Percentiles rank a stretch among this genome's conserved stretches.
Conservation (phyloP, 2,888 invertebrate genomes). For the Scaptomyza flava region DNA sequence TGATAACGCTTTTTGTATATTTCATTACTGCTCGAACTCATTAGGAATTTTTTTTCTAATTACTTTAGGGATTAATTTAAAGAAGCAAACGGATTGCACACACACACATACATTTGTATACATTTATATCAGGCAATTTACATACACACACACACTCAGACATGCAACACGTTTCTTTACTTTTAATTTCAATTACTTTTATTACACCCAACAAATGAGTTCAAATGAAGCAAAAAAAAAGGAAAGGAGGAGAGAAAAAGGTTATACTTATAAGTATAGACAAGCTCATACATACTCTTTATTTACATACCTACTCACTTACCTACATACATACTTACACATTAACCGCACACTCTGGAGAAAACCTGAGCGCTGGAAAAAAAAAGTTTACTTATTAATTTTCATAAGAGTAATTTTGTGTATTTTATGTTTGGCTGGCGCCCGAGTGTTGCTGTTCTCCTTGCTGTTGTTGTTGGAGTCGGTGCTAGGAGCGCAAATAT, state of each 20-base stretch:
- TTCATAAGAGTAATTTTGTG: constrained; percentile 83
- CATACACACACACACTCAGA: constrained; percentile 39
- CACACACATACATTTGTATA: constrained; percentile 44
- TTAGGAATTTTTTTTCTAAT: constrained; percentile 72
- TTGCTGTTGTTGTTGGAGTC: constrained; percentile 13
- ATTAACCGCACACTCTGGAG: constrained; percentile 33
- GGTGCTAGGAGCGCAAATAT: constrained; percentile 30
- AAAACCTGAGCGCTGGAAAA: constrained; percentile 50
- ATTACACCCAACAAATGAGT: constrained; percentile 66
- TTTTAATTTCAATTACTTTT: constrained; percentile 82
- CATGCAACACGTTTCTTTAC: constrained; percentile 79
- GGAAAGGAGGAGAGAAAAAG: constrained; percentile 8
- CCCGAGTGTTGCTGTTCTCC: constrained; percentile 10
- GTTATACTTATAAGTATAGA: constrained; percentile 9
- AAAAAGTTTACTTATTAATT: constrained; percentile 82
- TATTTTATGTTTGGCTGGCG: constrained; percentile 70
- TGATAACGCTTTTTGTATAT: constrained; percentile 1
- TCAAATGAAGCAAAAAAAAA: constrained; percentile 70
- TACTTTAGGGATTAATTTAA: constrained; percentile 81
- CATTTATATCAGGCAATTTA: constrained; percentile 42
- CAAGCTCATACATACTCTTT: constrained; percentile 13
- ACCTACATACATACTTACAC: not conserved
- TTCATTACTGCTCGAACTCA: constrained; percentile 66
- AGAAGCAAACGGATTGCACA: constrained; percentile 61
- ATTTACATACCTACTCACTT: constrained; percentile 12